Conservation (phyloP, 2,797 vertebrate species). For the Pipistrellus pipistrellus region DNA sequence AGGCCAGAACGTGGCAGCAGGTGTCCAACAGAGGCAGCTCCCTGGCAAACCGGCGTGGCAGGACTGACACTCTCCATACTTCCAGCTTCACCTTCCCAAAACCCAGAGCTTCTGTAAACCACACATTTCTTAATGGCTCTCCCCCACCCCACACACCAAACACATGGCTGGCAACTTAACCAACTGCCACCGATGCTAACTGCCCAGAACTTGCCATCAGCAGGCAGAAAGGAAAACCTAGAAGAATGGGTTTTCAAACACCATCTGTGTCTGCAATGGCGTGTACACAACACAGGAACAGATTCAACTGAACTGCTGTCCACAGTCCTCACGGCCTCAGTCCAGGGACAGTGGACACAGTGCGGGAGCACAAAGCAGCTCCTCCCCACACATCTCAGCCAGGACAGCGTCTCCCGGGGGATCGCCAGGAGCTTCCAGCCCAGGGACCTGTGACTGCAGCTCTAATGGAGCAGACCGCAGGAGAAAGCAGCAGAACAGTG, state of each 20-base stretch:
- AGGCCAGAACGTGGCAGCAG: not conserved
- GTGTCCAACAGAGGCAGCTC: not conserved
- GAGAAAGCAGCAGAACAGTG: not conserved
- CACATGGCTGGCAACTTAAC: not conserved
- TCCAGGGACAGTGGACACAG: not conserved
- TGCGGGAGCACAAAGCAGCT: rapidly evolving
- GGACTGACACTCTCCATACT: too few species aligned
- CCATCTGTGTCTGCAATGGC: rapidly evolving
- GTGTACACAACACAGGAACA: not conserved
- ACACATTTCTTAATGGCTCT: not conserved
- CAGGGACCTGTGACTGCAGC: not conserved
- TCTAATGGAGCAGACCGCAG: rapidly evolving
- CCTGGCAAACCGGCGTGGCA: not conserved
- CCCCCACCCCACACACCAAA: not conserved
- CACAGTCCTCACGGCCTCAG: not conserved
- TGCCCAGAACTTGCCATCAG: not conserved
- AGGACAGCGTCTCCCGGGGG: not conserved
- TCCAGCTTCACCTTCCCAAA: not conserved
- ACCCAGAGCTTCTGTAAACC: not conserved
- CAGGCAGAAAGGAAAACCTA: not conserved
- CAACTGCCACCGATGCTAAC: not conserved
- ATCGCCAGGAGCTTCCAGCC: not conserved
- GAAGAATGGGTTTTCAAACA: not conserved
- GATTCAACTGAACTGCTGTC: too few species aligned
- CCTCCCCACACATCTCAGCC: not conserved